Conservation (phyloP, 2,113 vertebrate species). For the Hylia prasina region DNA sequence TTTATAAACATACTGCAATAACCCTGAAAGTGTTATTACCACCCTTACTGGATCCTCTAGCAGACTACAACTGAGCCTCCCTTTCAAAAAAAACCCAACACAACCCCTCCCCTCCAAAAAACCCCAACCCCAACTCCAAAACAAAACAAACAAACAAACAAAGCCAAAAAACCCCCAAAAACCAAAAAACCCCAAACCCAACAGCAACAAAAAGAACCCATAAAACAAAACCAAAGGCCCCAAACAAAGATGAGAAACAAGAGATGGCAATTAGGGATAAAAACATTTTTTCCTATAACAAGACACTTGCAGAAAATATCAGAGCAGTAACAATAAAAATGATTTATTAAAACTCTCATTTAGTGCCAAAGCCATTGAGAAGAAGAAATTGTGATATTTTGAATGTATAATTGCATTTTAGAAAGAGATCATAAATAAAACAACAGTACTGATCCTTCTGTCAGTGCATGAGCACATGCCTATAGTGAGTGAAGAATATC, state of each 20-base stretch:
- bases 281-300: neutral
- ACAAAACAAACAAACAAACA: neutral
- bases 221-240: too few species aligned
- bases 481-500: neutral
- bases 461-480: neutral
- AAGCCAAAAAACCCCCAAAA: rapidly evolving
- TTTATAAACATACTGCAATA: neutral
- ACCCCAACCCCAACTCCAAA: rapidly evolving
- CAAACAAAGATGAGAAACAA: neutral
- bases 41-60: neutral
- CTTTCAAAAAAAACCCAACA: neutral
- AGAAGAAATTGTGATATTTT: neutral
- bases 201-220: neutral
- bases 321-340: neutral
- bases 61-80: neutral
- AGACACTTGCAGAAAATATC: neutral
- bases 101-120: neutral
- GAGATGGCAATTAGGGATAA: neutral
- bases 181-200: neutral
- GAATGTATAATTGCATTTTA: neutral
- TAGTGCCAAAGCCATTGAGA: neutral
- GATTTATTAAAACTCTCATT: neutral
- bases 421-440: neutral
- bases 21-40: neutral
- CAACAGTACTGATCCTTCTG: neutral